Evolutionary conservation across 2,888 invertebrate species (phyloP).

Genomic region (Heliconius hortense): DNA sequence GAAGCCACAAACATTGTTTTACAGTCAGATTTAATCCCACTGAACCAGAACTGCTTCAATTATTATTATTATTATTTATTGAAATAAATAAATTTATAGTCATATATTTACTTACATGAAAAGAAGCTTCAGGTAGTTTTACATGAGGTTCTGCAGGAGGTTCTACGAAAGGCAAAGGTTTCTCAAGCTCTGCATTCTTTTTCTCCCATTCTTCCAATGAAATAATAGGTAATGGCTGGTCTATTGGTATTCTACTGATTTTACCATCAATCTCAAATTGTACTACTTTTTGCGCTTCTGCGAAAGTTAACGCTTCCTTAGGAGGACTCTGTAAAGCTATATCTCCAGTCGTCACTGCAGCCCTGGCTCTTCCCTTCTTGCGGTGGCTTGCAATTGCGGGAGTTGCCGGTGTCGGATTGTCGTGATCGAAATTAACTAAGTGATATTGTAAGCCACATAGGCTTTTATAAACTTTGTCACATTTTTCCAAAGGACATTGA

Average conservation of each 20-base stretch:
- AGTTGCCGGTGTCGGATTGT: conserved; percentile 86
- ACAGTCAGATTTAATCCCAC: neutral
- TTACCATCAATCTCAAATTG: conserved; percentile 93
- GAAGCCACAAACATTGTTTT: neutral
- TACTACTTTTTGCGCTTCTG: conserved; percentile 92
- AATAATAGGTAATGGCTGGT: conserved; percentile 86
- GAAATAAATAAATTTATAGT: neutral
- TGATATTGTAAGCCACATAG: conserved; percentile 93
- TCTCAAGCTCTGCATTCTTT: conserved; percentile 73
- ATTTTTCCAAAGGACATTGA: conserved; percentile 92
- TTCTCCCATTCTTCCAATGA: conserved; percentile 85
- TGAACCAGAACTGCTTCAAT: neutral
- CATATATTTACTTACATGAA: conserved; percentile 57
- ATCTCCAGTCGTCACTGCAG: conserved; percentile 82
- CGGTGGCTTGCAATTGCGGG: conserved; percentile 83
- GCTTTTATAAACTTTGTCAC: conserved; percentile 93
- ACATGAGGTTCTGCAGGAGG: conserved; percentile 73
- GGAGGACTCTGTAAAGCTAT: conserved; percentile 78
- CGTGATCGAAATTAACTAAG: conserved; percentile 92
- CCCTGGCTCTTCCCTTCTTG: conserved; percentile 83
- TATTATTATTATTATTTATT: neutral
- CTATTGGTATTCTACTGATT: conserved; percentile 84
- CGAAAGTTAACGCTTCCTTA: conserved; percentile 89
- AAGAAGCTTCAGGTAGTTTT: conserved; percentile 75
- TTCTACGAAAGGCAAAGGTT: conserved; percentile 69